Conservation (phyloP, 2,888 invertebrate species). For the Steinernema carpocapsae region DNA sequence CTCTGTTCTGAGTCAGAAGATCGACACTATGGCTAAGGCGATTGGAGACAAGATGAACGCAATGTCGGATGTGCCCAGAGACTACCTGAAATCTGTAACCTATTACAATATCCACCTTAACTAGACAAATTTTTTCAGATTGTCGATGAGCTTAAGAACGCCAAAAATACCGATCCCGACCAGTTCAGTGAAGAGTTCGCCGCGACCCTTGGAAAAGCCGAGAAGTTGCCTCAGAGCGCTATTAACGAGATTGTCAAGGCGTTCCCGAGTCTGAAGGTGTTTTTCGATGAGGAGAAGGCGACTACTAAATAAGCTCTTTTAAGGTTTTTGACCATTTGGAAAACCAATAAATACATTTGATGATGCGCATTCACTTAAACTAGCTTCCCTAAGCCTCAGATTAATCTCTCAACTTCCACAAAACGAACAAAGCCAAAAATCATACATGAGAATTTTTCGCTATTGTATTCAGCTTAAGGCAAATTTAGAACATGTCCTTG, state of each 20-base stretch:
- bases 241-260: constrained; percentile 2
- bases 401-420: too few species aligned
- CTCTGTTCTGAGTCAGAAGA: neutral
- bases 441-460: too few species aligned
- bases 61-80: neutral
- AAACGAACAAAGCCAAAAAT: too few species aligned
- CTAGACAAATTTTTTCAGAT: neutral
- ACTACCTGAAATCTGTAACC: neutral
- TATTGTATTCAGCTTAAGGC: too few species aligned
- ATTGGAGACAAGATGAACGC: neutral
- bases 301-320: too few species aligned
- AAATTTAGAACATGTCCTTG: too few species aligned
- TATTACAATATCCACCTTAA: neutral
- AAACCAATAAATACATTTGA: too few species aligned
- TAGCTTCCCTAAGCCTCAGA: too few species aligned
- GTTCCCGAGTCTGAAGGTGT: neutral
- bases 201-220: neutral
- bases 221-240: neutral
- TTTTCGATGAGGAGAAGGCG: neutral
- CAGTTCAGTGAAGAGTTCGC: neutral
- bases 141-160: neutral
- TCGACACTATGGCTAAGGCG: neutral
- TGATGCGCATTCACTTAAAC: too few species aligned
- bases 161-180: neutral
- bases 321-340: too few species aligned